A percentile compares a stretch with the other conserved stretches of the same genome.
phyloP scores from a whole-genome alignment of 2,797 vertebrate species.

The Miichthys miiuy region DNA sequence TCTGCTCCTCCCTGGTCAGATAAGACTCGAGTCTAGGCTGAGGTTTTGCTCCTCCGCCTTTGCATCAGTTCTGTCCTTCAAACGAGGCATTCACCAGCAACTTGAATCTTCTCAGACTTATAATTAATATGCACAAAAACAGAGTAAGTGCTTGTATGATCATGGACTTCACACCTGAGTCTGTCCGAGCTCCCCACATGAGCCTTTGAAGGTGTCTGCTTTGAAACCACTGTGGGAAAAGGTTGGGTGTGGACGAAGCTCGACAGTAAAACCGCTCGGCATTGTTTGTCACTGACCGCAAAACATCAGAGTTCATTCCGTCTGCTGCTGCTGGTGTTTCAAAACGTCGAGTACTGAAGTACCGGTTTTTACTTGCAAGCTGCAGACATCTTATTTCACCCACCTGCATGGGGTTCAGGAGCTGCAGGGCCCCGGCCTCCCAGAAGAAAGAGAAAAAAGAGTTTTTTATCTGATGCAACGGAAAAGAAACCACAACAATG shows the following conservation, averaged over 20 bases:
- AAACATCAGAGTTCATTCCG: conserved; percentile 17
- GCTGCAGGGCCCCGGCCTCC: conserved; percentile 46
- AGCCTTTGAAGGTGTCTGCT: conserved; percentile 15
- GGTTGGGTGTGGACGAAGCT: conserved; percentile 24
- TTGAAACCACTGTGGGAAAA: conserved; percentile 5
- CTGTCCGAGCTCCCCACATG: not conserved
- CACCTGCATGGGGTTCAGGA: conserved; percentile 48
- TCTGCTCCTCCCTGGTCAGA: conserved; percentile 40
- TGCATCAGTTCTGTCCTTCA: conserved; percentile 16
- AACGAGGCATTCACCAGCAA: conserved; percentile 20
- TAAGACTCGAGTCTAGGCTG: conserved; percentile 41
- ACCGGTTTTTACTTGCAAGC: conserved; percentile 36
- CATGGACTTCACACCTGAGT: conserved; percentile 11
- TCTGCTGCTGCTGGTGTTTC: conserved; percentile 28
- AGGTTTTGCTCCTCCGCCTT: conserved; percentile 36
- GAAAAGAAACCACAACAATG: conserved; percentile 74
- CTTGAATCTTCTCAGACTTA: conserved; percentile 11
- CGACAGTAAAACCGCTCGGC: not conserved
- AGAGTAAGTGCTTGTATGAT: not conserved
- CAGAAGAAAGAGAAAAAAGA: not conserved
- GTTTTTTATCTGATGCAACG: conserved; percentile 73
- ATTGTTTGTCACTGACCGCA: conserved; percentile 26
- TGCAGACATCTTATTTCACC: conserved; percentile 46
- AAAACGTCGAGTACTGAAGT: conserved; percentile 28
- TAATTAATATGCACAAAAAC: conserved; percentile 21